Evolutionary conservation across 2,888 invertebrate species (phyloP).

Genomic region (Drosophila parthenogenetica): DNA sequence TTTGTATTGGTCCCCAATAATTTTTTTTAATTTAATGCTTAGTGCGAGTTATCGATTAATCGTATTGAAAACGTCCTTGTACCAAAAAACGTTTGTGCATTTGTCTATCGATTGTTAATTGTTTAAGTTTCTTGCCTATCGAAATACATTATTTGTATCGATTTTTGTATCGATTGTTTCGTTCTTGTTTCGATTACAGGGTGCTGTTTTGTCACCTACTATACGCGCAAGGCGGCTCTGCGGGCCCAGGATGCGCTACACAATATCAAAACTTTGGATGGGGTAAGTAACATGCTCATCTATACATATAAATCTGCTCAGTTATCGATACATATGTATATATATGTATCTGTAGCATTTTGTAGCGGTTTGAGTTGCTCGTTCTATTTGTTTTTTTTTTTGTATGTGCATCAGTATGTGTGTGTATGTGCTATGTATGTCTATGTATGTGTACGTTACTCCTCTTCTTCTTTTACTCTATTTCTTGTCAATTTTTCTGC

Average conservation of each 20-base stretch:
- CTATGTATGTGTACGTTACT: conserved; percentile 26
- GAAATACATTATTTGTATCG: conserved; percentile 61
- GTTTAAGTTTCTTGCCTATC: conserved; percentile 9
- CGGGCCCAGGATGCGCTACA: conserved; percentile 99
- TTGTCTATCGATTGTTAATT: conserved; percentile 63
- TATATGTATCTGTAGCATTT: conserved; percentile 30
- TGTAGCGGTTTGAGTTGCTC: conserved; percentile 67
- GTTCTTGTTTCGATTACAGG: conserved; percentile 91
- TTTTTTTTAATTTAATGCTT: conserved; percentile 12
- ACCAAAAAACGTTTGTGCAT: conserved; percentile 60
- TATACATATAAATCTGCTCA: neutral
- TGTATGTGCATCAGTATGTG: conserved; percentile 52
- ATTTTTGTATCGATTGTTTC: conserved; percentile 69
- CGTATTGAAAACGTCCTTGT: conserved; percentile 54
- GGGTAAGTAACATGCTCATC: conserved; percentile 90
- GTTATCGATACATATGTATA: conserved; percentile 4
- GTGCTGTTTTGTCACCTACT: conserved; percentile 99
- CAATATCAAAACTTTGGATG: conserved; percentile 98
- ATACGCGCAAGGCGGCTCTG: conserved; percentile 98
- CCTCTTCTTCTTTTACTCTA: conserved; percentile 7
- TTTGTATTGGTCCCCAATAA: conserved; percentile 10
- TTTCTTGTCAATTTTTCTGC: conserved; percentile 18
- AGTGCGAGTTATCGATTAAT: conserved; percentile 19
- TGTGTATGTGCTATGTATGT: conserved; percentile 33
- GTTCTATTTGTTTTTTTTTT: conserved; percentile 58